Conservation (phyloP, 2,888 invertebrate genomes). For the Pterostichus niger region DNA sequence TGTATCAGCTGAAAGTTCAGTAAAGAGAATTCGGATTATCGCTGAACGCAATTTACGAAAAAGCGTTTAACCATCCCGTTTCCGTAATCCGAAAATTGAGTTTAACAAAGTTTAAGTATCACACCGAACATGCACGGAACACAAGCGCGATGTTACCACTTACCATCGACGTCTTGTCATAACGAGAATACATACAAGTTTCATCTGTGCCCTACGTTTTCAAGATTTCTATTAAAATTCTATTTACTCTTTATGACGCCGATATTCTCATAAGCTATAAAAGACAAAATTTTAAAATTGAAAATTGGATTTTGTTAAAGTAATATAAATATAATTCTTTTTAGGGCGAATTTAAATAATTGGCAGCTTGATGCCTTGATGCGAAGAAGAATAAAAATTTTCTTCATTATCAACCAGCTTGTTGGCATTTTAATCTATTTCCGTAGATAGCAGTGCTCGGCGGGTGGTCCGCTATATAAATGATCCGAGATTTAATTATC, state of each 20-base stretch:
- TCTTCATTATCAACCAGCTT: conserved; percentile 27
- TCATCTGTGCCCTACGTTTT: conserved; percentile 27
- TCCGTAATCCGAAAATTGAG: conserved; percentile 62
- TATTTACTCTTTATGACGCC: neutral
- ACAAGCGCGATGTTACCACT: conserved; percentile 4
- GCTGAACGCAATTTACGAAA: conserved; percentile 58
- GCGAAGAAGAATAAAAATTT: neutral
- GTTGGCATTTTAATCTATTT: conserved; percentile 43
- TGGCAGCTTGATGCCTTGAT: neutral
- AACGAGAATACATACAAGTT: neutral
- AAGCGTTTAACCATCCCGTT: conserved; percentile 54
- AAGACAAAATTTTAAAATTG: neutral
- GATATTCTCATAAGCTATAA: neutral
- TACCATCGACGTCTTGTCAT: conserved; percentile 27
- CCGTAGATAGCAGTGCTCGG: conserved; percentile 13
- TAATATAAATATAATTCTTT: neutral
- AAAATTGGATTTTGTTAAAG: neutral
- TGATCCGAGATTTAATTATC: conserved; percentile 51
- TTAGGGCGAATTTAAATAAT: neutral
- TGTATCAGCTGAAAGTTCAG: conserved; percentile 32
- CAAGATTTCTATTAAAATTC: conserved; percentile 16
- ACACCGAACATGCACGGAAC: conserved; percentile 48
- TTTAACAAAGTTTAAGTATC: conserved; percentile 54
- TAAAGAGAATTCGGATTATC: conserved; percentile 51
- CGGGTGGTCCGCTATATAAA: conserved; percentile 47